Evolutionary conservation across 2,113 vertebrate genomes (phyloP).

Genomic region (Pelusios castaneus): DNA sequence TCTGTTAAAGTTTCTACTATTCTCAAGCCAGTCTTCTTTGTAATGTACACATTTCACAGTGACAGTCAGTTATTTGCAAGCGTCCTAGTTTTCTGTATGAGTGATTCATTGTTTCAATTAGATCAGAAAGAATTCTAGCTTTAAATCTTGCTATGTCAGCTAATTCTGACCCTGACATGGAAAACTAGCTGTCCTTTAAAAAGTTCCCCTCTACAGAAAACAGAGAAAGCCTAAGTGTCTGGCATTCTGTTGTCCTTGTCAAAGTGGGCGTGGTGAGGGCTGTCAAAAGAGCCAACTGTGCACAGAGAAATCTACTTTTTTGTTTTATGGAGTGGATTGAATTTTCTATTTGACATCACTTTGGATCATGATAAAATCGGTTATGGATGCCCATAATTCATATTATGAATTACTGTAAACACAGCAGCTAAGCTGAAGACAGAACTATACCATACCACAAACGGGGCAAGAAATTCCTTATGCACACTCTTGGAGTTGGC

Average conservation of each 20-base stretch:
- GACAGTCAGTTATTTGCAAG: constrained; percentile 25
- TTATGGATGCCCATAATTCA: not conserved
- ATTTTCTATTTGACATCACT: not conserved
- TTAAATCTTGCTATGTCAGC: constrained; percentile 7
- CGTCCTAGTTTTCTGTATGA: not conserved
- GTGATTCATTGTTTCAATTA: constrained; percentile 16
- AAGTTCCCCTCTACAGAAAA: not conserved
- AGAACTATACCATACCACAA: not conserved
- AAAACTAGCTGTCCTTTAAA: not conserved
- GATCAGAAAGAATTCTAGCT: constrained; percentile 29
- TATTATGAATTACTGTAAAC: not conserved
- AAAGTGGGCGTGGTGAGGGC: not conserved
- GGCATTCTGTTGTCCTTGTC: constrained; percentile 16
- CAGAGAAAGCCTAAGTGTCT: not conserved
- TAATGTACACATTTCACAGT: constrained; percentile 35
- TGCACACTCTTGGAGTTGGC: not conserved
- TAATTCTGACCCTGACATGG: not conserved
- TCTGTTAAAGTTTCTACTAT: constrained; percentile 59
- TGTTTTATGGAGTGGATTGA: not conserved
- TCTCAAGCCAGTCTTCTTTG: constrained; percentile 36
- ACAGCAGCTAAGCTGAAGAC: not conserved
- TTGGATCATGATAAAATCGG: not conserved
- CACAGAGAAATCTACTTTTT: not conserved
- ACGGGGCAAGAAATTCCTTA: not conserved
- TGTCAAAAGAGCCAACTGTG: not conserved